Base-by-base conservation (phyloP, 2,888 invertebrate species). In the Torymus aiolomorphi region DNA sequence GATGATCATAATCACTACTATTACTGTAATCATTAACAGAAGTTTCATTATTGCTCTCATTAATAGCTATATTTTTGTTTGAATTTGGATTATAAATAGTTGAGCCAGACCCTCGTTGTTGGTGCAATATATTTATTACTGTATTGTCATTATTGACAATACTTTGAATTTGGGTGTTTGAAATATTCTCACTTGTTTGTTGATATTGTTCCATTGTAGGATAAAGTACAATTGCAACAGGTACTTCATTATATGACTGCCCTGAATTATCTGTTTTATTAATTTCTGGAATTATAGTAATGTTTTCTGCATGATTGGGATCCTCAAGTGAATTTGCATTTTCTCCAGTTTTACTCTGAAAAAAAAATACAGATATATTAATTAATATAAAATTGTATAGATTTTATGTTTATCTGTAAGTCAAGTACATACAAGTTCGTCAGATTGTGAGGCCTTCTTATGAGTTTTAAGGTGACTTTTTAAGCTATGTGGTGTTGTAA, bases 401-500 rank as follows among this genome's bases (percentile, higher is more conserved):
- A 18, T 8, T 42, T 63, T 31, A 42, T 51, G 51, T 51, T 2
- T 52, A 61, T 52, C 52, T 13, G 76, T 31, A 57, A 31, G 13
- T 52, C 62, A 75, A 70, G 75, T 78, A 87, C 85, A 71, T 84
- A 89, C 89, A 78, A 56, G 76, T 69, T 86, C 85, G 65, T 86
- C 86, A 20, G 76, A 84, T 56, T 83, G 84, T 31, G 70, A 78
- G 20, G 81, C 70, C 84, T 91, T 92, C 88, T 94, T 93, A 86
- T 97, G 97, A 73, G 95, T 95, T 88, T 93, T 94, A 61, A 94
- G 92, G 87, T 97, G 97, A 57, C 95, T 94, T 87, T 95, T 95
- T 2, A 97, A 91, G 88, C 96, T 96, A 86, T 96, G 95, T n/a
- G 95, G 94, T 0, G 97, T 96, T 11, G 96, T 95, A 90, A 97